phyloP scores from a whole-genome alignment of 2,888 invertebrate species.

The Matsumyia berberina region DNA sequence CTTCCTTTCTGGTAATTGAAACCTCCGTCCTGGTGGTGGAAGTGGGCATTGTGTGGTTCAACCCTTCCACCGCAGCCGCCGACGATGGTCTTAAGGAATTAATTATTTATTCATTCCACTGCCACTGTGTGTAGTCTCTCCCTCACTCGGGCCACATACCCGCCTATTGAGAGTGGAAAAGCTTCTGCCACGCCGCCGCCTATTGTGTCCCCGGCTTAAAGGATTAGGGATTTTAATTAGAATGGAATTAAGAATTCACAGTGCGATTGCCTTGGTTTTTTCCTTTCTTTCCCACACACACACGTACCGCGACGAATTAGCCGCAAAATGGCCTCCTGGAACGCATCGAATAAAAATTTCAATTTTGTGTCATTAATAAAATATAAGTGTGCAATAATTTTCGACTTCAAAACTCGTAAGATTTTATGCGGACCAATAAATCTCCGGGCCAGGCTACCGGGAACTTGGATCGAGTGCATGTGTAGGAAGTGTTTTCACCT shows the following conservation, averaged over 20 bases:
- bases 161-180: neutral
- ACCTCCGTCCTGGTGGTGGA: slow-evolving; percentile 28
- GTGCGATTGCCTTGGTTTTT: slow-evolving; percentile 22
- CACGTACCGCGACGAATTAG: slow-evolving; percentile 7
- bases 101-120: slow-evolving; percentile 60
- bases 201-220: slow-evolving; percentile 61
- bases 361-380: slow-evolving; percentile 76
- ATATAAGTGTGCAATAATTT: slow-evolving; percentile 75
- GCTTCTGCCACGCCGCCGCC: slow-evolving; percentile 14
- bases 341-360: slow-evolving; percentile 71
- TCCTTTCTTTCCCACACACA: neutral
- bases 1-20: slow-evolving; percentile 61
- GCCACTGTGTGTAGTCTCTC: slow-evolving; percentile 15
- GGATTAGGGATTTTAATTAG: slow-evolving; percentile 72
- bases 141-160: slow-evolving; percentile 43
- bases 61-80: slow-evolving; percentile 37
- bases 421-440: slow-evolving; percentile 70
- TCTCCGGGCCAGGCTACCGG: slow-evolving; percentile 36
- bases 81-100: slow-evolving; percentile 55
- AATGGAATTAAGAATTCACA: slow-evolving; percentile 72
- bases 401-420: slow-evolving; percentile 71
- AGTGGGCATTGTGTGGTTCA: slow-evolving; percentile 23
- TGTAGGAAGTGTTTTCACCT: slow-evolving; percentile 62
- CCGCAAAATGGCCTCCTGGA: slow-evolving; percentile 61
- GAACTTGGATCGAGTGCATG: slow-evolving; percentile 3